phyloP scores from a whole-genome alignment of 1,140 invertebrate genomes.

The Phymorhynchus buccinoides region DNA sequence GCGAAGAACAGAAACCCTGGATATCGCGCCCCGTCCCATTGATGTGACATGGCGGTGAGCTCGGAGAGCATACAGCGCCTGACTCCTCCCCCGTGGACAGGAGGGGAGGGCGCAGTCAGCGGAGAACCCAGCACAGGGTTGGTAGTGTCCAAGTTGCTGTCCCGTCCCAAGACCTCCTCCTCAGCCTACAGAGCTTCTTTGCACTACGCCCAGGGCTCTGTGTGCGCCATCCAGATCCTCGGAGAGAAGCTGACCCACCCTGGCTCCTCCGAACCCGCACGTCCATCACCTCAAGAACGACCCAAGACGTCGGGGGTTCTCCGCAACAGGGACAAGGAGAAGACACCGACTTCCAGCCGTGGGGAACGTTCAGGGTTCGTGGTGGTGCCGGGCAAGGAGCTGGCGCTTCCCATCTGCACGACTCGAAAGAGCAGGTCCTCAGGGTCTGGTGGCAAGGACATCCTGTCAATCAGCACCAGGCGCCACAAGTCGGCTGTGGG shows the following conservation, averaged over 20 bases:
- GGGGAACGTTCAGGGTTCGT: neutral
- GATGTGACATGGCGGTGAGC: neutral
- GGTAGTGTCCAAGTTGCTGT: constrained; percentile 15
- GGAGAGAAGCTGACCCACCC: constrained; percentile 24
- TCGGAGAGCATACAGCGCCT: neutral
- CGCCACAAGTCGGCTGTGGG: neutral
- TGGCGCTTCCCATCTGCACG: constrained; percentile 30
- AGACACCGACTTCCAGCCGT: neutral
- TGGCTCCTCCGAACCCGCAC: neutral
- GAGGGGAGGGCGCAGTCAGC: neutral
- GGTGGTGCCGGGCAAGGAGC: constrained; percentile 14
- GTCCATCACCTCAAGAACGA: neutral
- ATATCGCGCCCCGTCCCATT: too few species aligned
- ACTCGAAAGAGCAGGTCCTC: neutral
- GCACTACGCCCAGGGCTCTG: constrained; percentile 25
- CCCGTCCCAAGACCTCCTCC: constrained; percentile 29
- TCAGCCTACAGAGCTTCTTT: neutral
- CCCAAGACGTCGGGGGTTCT: neutral
- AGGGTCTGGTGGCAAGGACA: neutral
- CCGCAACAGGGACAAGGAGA: neutral
- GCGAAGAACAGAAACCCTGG: too few species aligned
- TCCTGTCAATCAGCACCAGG: constrained; percentile 24
- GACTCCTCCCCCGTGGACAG: neutral
- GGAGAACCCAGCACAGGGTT: neutral
- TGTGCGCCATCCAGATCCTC: constrained; percentile 13